Evolutionary conservation across 2,888 invertebrate genomes (phyloP), one percentile per base, ranked within the genome.

Genomic region (Calliopum simillimum): DNA sequence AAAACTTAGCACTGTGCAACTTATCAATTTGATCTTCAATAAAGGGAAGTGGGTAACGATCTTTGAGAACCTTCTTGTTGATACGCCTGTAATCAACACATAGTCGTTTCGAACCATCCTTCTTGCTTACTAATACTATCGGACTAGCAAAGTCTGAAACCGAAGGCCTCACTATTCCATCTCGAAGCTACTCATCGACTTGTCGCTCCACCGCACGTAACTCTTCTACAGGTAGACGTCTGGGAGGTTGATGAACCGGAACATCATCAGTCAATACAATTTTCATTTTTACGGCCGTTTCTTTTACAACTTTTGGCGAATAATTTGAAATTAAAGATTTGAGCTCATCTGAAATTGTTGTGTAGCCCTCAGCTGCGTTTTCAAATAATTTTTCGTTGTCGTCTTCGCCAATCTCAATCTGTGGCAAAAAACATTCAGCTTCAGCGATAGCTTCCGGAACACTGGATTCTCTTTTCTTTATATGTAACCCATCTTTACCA

Each of bases 11-110:
- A n/a, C 77, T 78, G 55, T 76, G 74, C 5, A 81, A 68, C 53
- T 69, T 70, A 49, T 80, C 75, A 11, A 83, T 49, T 63, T 75
- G 75, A 43, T 81, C 81, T 19, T 81, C 78, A 8, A 79, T 76
- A 12, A 74, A 53, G 16, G 79, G 80, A 46, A 79, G 44, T 11
- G 78, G 53, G 56, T 73, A 79, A 71, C 65, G 73, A 46, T 67
- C 78, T 68, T 73, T 77, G 69, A 73, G 71, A 43, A 69, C 73
- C 25, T 70, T 61, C 51, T 70, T 69, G 49, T 75, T 75, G 21
- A 76, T 16, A 3, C 47, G 58, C 12, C 74, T 63, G 49, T 73
- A 75, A 53, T 79, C 79, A 2, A 77, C 74, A 41, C 78, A 76
- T 41, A 79, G 51, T 16, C 78, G 68, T 25, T 75, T 53, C 47